Base-by-base conservation (phyloP, 1,140 invertebrate species). In the Pseudoatta argentina region DNA sequence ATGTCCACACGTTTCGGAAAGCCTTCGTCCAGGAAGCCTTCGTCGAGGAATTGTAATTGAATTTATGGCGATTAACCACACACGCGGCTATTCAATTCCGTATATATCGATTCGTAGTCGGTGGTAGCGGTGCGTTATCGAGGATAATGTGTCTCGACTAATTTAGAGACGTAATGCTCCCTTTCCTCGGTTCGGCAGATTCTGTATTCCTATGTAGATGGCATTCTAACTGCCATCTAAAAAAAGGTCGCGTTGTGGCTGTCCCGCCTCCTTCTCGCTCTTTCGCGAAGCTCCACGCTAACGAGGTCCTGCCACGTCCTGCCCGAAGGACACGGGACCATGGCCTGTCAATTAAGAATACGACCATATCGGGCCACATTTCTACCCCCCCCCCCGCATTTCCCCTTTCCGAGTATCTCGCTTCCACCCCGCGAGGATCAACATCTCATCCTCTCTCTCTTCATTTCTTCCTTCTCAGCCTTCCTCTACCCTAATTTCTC, bases 311-410 rank as follows among this genome's bases (percentile, higher is more conserved):
- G 94, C 94, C 94, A 95, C 92, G 91, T 89, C 51, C 77, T 57
- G 92, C 87, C 88, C 92, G 92, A 93, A 93, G 92, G 93, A 93
- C 93, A 92, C 91, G 91, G 91, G 92, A 94, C 93, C 91, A 92
- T 89, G 85, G 94, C 94, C 94, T 95, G 94, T 95, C 94, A 95
- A 95, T 95, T 95, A 95, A 95, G 93, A 91, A 95, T 93, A 93
- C 94, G 93, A 93, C 94, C 94, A 92, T 94, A 93, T 93, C 92
- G 91, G 91, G 89, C 94, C 92, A 94, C 94, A 94, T 94, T 94
- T 95, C 94, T 95, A 85, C 92, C 91, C 92, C 92, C n/a, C 92
- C 91, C 92, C 77, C 69, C 55, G 67, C 67, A 27, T 86, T 69
- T 88, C 86, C 87, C 89, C 85, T 82, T 57, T 39, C 34, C 75